Evolutionary conservation across 2,797 vertebrate genomes (phyloP).

Genomic region (Hydrolagus colliei): DNA sequence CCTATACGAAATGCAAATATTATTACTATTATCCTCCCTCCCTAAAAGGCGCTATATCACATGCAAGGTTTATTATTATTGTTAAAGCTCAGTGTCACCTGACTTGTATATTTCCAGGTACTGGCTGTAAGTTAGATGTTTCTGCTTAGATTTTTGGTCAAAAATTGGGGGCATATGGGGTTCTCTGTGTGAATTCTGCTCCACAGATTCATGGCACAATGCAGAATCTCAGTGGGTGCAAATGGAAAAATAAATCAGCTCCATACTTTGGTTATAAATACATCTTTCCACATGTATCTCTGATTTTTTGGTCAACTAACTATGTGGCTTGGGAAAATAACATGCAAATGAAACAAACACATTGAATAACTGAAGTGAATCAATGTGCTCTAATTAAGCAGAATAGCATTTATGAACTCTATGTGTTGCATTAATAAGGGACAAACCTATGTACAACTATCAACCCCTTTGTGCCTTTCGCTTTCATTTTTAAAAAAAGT

Average conservation of each 20-base stretch:
- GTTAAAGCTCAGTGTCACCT: neutral
- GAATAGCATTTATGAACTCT: neutral
- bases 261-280: conserved; percentile 23
- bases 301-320: conserved; percentile 28
- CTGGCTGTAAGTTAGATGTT: neutral
- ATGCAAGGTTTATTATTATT: neutral
- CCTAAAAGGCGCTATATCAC: neutral
- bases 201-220: neutral
- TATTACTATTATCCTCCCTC: neutral
- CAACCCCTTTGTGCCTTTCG: conserved; percentile 24
- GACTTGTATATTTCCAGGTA: neutral
- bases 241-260: neutral
- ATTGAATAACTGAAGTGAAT: conserved; percentile 15
- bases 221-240: neutral
- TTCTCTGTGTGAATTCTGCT: too few species aligned
- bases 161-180: neutral
- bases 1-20: neutral
- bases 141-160: neutral
- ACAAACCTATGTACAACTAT: conserved; percentile 6
- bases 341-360: conserved; percentile 10
- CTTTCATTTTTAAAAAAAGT: conserved; percentile 18
- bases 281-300: conserved; percentile 13
- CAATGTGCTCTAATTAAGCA: conserved; percentile 1
- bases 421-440: conserved; percentile 1
- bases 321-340: conserved; percentile 1